Base-by-base conservation (phyloP, 2,888 invertebrate species). In the Panzeria rudis region DNA sequence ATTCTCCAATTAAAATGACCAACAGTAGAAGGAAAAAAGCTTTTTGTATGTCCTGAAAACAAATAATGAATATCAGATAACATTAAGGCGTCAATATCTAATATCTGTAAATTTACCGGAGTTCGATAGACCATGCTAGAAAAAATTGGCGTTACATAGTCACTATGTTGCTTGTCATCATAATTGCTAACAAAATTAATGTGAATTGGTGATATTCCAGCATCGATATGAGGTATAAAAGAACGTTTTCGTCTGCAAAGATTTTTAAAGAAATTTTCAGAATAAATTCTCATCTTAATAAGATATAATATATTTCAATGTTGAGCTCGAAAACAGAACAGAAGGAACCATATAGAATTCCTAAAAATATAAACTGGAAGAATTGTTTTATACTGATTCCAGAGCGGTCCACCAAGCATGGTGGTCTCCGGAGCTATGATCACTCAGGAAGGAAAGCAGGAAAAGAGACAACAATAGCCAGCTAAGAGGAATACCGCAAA, bases 1-100 rank as follows among this genome's bases (percentile, higher is more conserved):
- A 99, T 93, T 99, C 99, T 0, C 99, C 99, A 77, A 99, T 96
- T 35, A 98, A 95, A 15, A 99, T 97, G 73, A 99, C 94, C 61
- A 99, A 93, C 73, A 99, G 93, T 52, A 99, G 94, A 47, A 99
- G 94, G 93, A 99, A 98, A 94, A 99, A 99, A 0, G 98, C 97
- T 93, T 98, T 97, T 92, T 98, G 97, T 35, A 99, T 98, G 90
- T 98, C 98, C 87, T 94, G 47, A 47, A 73, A 59, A 0, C 1
- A 15, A 15, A 50, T 2, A 50, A 35, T 2, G 17, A 13, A n/a
- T 56, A 29, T n/a, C n/a, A 11, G 3, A 11, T 35, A 15, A 32
- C 0, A 54, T 54, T 23, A 8, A 29, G 3, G 8, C 1, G 5
- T 1, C 15, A 56, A 15, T 4, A 29, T 5, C 15, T 8, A 1